Evolutionary conservation across 2,113 vertebrate species (phyloP).

Genomic region (Uria lomvia): DNA sequence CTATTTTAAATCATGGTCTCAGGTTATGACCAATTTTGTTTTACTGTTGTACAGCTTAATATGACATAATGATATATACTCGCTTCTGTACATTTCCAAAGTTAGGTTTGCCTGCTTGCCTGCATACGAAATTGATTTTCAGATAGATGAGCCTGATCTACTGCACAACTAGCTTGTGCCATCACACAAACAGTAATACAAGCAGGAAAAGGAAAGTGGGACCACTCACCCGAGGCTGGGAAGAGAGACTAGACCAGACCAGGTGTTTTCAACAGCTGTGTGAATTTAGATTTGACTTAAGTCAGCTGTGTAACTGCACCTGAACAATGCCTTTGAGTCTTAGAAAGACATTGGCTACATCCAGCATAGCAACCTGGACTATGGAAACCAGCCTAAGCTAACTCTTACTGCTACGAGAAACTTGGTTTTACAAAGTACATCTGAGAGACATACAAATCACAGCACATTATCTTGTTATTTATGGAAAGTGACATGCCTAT

Average conservation of each 20-base stretch:
- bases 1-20: not conserved
- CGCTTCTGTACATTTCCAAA: not conserved
- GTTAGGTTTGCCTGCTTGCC: not conserved
- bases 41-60: not conserved
- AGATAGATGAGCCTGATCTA: not conserved
- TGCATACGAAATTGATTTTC: not conserved
- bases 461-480: not conserved
- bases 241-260: not conserved
- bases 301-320: not conserved
- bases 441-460: not conserved
- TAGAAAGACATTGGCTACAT: not conserved
- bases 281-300: not conserved
- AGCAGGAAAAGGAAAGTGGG: not conserved
- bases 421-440: not conserved
- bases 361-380: not conserved
- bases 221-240: not conserved
- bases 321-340: not conserved
- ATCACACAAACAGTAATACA: not conserved
- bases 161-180: not conserved
- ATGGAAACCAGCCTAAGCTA: not conserved
- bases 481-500: not conserved
- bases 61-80: not conserved
- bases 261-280: not conserved
- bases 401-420: not conserved
- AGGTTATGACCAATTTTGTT: not conserved